Evolutionary conservation across 2,888 invertebrate genomes (phyloP), one percentile per base, ranked within the genome.

Genomic region (Drosophila kanekoi): DNA sequence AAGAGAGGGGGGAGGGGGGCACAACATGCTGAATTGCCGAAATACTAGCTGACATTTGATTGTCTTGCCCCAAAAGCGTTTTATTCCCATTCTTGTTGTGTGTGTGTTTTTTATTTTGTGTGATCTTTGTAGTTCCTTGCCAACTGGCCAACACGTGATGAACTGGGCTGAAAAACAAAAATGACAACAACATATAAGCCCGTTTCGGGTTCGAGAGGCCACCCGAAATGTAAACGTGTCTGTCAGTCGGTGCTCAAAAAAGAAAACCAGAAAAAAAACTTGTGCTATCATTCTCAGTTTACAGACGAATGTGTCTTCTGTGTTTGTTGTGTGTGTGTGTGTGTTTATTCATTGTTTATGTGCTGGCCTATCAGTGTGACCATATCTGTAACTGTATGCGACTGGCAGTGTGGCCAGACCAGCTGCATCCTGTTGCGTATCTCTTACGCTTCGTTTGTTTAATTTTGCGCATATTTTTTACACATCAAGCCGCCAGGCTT

Each of bases 361-460:
- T 47, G 23, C 44, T 53, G 40, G 51, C 41, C 58, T 67, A 67
- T 66, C 66, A 49, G 37, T 68, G 51, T 72, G 67, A 43, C 56
- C 65, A 35, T 53, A 57, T 47, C 41, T 47, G 57, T 54, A 45
- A 14, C 58, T 49, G 58, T 13, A 45, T 53, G 66, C 51, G 51
- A 59, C 43, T 52, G 53, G 37, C 44, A 41, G 47, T 73, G 53
- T 59, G 56, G 45, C 67, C 49, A 45, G 57, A 23, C 14, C 43
- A 40, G 53, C 49, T 32, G 43, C 40, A 48, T 45, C 62, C 41
- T 41, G 47, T 70, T 61, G 80, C 54, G 69, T 87, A 83, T 83
- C 83, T 84, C 87, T 85, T 82, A 79, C 85, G 86, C 83, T 85
- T 82, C 83, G 87, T 68, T 84, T 87, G 87, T 84, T 83, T 87